A percentile compares a stretch with the other conserved stretches of the same genome.
Conservation (phyloP, 2,888 invertebrate species). For the Metalampra italica region DNA sequence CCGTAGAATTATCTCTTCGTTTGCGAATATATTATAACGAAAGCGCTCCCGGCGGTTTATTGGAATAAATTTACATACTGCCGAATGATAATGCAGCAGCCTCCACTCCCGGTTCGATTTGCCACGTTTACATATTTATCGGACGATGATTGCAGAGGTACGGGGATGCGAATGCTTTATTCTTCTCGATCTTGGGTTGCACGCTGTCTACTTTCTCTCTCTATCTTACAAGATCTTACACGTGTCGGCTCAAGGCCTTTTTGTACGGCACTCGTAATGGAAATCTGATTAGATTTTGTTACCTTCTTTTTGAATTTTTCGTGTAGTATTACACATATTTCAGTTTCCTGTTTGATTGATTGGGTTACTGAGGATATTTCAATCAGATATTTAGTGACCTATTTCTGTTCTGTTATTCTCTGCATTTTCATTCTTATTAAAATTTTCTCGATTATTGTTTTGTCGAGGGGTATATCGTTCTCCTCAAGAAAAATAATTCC, state of each 20-base stretch:
- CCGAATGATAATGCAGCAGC: slow-evolving; percentile 60
- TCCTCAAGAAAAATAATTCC: too few species aligned
- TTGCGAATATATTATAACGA: slow-evolving; percentile 77
- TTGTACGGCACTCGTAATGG: slow-evolving; percentile 1
- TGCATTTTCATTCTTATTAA: too few species aligned
- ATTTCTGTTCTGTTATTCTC: too few species aligned
- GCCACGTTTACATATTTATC: slow-evolving; percentile 74
- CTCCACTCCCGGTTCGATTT: slow-evolving; percentile 59
- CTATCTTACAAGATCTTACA: neutral
- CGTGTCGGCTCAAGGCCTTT: neutral
- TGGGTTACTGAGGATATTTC: too few species aligned
- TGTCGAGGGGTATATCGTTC: too few species aligned
- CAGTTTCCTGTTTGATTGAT: too few species aligned
- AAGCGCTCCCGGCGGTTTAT: slow-evolving; percentile 65
- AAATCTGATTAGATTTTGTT: slow-evolving; percentile 6
- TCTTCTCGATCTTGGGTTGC: slow-evolving; percentile 16
- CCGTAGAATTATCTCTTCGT: slow-evolving; percentile 75
- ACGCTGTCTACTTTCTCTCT: neutral
- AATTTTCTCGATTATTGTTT: too few species aligned
- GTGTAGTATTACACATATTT: neutral
- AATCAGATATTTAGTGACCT: too few species aligned
- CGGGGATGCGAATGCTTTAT: slow-evolving; percentile 31
- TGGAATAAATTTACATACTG: slow-evolving; percentile 77
- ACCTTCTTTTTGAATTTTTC: slow-evolving; percentile 5
- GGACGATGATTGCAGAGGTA: slow-evolving; percentile 52